phyloP scores from a whole-genome alignment of 1,140 invertebrate genomes.

The Theocolax elegans region DNA sequence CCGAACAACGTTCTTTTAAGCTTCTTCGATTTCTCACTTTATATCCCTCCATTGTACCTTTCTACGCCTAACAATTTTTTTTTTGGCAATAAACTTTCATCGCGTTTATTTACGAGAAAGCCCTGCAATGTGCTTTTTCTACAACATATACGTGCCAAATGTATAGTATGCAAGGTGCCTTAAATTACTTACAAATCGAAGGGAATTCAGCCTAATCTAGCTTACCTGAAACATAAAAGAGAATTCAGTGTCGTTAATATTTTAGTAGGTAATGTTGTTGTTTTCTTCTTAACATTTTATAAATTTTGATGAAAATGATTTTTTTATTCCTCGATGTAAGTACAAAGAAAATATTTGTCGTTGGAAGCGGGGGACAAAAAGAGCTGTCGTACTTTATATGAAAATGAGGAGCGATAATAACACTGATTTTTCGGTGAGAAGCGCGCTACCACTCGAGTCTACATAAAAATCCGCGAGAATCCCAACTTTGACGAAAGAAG shows the following conservation, averaged over 20 bases:
- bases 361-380: background rate
- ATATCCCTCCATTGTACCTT: background rate
- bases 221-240: constrained; percentile 27
- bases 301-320: too few relatives aligned
- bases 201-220: too few relatives aligned
- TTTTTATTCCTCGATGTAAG: too few relatives aligned
- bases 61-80: constrained; percentile 17
- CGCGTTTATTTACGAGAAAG: background rate
- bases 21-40: constrained; percentile 36
- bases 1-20: constrained; percentile 31
- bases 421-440: constrained; percentile 10
- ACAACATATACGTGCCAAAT: background rate
- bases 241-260: too few relatives aligned
- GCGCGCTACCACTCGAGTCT: background rate
- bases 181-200: too few relatives aligned
- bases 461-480: background rate
- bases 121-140: background rate
- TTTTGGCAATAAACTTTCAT: background rate
- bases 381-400: background rate
- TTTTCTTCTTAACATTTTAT: too few relatives aligned
- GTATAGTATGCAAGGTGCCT: too few relatives aligned
- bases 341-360: background rate
- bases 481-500: background rate
- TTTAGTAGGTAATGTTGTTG: too few relatives aligned
- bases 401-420: constrained; percentile 18